phyloP scores from a whole-genome alignment of 2,797 vertebrate species.

The Loris lydekkerianus region DNA sequence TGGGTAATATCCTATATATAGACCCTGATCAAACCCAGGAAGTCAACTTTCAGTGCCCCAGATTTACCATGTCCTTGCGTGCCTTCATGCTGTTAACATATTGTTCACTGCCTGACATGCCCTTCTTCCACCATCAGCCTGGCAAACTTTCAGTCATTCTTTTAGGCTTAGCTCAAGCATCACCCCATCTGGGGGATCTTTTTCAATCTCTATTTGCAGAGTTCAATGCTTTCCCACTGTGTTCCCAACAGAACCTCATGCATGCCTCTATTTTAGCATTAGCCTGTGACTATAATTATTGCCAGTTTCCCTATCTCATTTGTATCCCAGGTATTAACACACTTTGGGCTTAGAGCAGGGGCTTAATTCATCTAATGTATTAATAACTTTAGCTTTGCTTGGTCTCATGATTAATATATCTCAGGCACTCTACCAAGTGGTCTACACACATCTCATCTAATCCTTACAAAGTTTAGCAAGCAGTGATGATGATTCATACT shows the following conservation, averaged over 20 bases:
- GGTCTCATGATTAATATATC: neutral
- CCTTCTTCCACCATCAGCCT: neutral
- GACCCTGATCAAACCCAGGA: slow-evolving; percentile 63
- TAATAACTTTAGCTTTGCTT: slow-evolving; percentile 35
- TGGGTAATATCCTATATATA: slow-evolving; percentile 72
- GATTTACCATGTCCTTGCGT: slow-evolving; percentile 51
- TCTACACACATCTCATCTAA: slow-evolving; percentile 9
- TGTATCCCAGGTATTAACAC: neutral
- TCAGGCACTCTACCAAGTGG: neutral
- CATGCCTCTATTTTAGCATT: neutral
- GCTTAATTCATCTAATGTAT: slow-evolving; percentile 15
- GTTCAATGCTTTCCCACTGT: neutral
- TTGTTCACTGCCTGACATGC: neutral
- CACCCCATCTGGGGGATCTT: neutral
- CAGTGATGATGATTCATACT: slow-evolving; percentile 34
- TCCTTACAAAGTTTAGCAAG: slow-evolving; percentile 45
- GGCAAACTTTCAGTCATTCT: neutral
- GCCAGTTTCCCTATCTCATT: neutral
- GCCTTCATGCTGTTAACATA: neutral
- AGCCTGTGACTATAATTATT: neutral
- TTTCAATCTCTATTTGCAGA: neutral
- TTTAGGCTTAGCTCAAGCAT: slow-evolving; percentile 15
- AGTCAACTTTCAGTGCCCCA: neutral
- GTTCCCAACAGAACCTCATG: neutral
- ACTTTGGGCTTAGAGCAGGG: neutral